Base-by-base conservation (phyloP, 2,888 invertebrate species). In the Melinopterus prodromus region DNA sequence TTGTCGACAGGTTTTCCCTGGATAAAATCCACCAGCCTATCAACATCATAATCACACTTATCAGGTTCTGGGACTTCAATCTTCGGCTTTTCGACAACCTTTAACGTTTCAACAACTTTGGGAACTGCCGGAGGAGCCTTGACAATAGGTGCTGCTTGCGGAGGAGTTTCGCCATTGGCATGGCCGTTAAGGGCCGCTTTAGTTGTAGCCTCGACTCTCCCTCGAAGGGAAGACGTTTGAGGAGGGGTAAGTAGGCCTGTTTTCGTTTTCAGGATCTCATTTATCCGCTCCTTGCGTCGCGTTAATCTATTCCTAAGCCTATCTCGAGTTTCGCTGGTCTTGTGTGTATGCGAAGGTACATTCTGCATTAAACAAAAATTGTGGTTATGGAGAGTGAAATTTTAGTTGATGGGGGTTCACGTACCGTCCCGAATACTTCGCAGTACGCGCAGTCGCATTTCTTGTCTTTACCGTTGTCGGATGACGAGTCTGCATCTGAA, bases 371-470 rank as follows among this genome's bases (percentile, higher is more conserved):
- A 71, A 26, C 16, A 71, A 6, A 70, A 70, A 71, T 16, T 71
- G 4, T 26, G 16, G 12, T 71, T 71, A 71, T n/a, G 15, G 15
- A 69, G 15, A 69, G 15, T 15, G 16, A 72, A 14, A 72, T 72
- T 72, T 72, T 26, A 15, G 16, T 72, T 16, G 26, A 26, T 26
- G 26, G 26, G 26, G 26, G 26, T 15, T 38, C 71, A 85, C 84
- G 85, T 86, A 88, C 87, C 80, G 86, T 84, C 78, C 87, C 88
- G 81, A 89, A 89, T 16, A 89, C 87, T 85, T 88, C 88, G 80
- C 89, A 88, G 83, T 88, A 88, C 71, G 88, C 87, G 81, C 88
- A 89, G 82, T 88, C 88, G 82, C 89, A 89, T 82, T 86, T 88
- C 80, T 88, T 88, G 69, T 86, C 83, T 80, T 71, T 71, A 6